phyloP scores from a whole-genome alignment of 2,113 vertebrate genomes.

The Chamaea fasciata region DNA sequence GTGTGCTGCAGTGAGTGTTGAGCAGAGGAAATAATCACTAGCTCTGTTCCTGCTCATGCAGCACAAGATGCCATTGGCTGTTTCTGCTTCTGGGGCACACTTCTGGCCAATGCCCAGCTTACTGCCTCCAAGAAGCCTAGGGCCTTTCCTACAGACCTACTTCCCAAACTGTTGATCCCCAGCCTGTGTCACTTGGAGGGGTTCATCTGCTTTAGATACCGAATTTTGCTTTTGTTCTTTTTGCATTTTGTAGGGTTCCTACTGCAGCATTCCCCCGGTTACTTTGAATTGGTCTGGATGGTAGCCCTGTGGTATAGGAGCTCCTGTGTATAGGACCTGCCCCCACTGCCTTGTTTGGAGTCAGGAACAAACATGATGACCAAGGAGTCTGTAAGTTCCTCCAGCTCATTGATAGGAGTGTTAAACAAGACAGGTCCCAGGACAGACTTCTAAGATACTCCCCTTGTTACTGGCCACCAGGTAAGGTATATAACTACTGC shows the following conservation, averaged over 20 bases:
- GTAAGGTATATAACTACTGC: not conserved
- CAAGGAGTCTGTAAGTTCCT: not conserved
- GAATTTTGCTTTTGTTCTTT: not conserved
- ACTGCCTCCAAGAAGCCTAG: not conserved
- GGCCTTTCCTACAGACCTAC: not conserved
- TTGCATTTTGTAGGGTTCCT: accelerated
- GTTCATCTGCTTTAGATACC: not conserved
- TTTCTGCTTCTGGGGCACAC: not conserved
- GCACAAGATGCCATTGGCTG: not conserved
- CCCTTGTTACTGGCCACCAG: not conserved
- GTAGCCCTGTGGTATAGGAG: not conserved
- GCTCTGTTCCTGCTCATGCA: not conserved
- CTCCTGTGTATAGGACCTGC: not conserved
- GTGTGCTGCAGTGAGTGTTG: not conserved
- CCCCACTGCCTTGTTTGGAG: accelerated
- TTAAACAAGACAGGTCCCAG: not conserved
- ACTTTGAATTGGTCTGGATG: not conserved
- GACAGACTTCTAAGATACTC: not conserved
- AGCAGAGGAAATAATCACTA: not conserved
- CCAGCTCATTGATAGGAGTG: not conserved
- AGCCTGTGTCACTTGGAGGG: not conserved
- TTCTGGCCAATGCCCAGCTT: not conserved
- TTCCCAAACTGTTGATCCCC: not conserved
- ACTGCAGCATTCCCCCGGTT: not conserved
- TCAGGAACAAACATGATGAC: not conserved